Evolutionary conservation across 2,888 invertebrate species (phyloP).

Genomic region (Apodemia duryi): DNA sequence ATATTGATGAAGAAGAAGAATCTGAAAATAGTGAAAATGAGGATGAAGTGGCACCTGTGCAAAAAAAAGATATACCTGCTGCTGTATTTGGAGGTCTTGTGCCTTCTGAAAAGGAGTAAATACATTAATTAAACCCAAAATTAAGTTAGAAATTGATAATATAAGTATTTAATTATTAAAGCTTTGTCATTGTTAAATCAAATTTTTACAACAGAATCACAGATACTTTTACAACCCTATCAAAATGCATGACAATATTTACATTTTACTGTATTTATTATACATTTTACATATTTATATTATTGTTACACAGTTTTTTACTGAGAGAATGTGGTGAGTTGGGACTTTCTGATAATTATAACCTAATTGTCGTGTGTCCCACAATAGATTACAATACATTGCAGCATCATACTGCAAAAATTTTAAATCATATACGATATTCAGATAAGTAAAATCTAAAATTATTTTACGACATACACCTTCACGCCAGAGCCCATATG

Average conservation of each 20-base stretch:
- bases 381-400: neutral
- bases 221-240: conserved; percentile 43
- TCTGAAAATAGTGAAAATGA: conserved; percentile 81
- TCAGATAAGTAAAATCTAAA: no score
- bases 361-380: no score
- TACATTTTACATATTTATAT: neutral
- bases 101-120: conserved; percentile 29
- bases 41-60: conserved; percentile 84
- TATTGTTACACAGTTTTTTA: neutral
- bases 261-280: conserved; percentile 4
- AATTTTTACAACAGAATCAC: conserved; percentile 65
- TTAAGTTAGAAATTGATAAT: conserved; percentile 10
- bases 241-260: conserved; percentile 19
- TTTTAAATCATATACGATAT: neutral
- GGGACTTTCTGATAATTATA: neutral
- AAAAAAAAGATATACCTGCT: conserved; percentile 91
- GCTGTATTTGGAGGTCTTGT: conserved; percentile 94
- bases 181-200: conserved; percentile 30
- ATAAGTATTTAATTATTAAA: conserved; percentile 11
- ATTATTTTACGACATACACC: no score
- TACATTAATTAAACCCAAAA: neutral
- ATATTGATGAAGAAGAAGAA: conserved; percentile 86
- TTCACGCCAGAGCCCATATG: no score
- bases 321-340: neutral
- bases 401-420: neutral